Percentiles rank a stretch among this genome's conserved stretches.
These are phyloP conservation scores for Aphrophora alni DNA, from an alignment of 2,888 invertebrate genomes.

Conservation along the genomic window DNA sequence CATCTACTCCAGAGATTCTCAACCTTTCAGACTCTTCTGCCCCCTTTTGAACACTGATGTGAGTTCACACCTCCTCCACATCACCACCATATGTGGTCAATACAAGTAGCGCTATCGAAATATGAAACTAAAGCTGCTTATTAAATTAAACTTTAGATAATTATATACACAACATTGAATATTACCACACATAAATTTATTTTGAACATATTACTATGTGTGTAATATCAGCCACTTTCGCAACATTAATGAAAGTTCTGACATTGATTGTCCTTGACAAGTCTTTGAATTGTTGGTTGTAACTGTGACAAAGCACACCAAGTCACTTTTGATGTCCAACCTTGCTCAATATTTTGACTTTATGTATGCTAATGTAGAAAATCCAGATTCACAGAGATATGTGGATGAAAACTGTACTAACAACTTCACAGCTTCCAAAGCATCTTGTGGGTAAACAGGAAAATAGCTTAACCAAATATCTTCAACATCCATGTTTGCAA, in stretches of 20 bases:
- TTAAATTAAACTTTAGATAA: not conserved
- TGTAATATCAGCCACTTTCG: not conserved
- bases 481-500: constrained; percentile 14
- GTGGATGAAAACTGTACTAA: too few species aligned
- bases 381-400: too few species aligned
- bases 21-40: not conserved
- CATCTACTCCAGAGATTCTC: not conserved
- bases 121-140: constrained; percentile 11
- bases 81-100: not conserved
- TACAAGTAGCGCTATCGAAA: too few species aligned
- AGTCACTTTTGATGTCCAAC: constrained; percentile 32
- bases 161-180: not conserved
- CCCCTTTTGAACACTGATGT: not conserved
- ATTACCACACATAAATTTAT: too few species aligned
- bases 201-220: not conserved
- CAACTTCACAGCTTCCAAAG: constrained; percentile 28
- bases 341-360: constrained; percentile 35
- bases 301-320: constrained; percentile 27
- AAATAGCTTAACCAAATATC: too few species aligned
- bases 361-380: too few species aligned
- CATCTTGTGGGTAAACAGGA: constrained; percentile 38
- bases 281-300: constrained; percentile 6
- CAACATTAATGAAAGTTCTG: constrained; percentile 9
- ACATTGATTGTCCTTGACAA: constrained; percentile 17
- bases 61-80: not conserved